A percentile compares a stretch with the other conserved stretches of the same genome.
phyloP scores from a whole-genome alignment of 2,888 invertebrate genomes.

The Spatulosminthurus flaviceps region DNA sequence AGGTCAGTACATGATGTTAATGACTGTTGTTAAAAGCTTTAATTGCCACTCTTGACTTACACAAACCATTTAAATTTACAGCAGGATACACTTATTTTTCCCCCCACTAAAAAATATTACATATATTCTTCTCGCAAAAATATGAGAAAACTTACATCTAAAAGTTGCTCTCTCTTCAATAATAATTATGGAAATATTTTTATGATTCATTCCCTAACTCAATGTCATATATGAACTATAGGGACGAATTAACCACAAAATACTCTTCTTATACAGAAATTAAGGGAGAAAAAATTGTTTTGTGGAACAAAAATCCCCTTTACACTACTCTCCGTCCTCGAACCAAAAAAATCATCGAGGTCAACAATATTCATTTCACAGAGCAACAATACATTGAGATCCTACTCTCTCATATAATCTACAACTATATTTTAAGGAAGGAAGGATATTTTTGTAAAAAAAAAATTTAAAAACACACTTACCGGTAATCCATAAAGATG shows the following conservation, averaged over 20 bases:
- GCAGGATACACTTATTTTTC: too few species aligned
- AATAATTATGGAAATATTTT: constrained; percentile 7
- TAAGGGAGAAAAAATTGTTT: neutral
- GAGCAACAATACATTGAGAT: too few species aligned
- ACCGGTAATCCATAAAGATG: constrained; percentile 58
- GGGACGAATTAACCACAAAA: neutral
- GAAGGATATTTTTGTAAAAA: too few species aligned
- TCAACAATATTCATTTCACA: neutral
- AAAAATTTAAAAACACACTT: constrained; percentile 44
- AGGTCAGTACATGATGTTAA: too few species aligned
- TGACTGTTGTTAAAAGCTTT: too few species aligned
- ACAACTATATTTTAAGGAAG: too few species aligned
- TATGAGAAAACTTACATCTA: neutral
- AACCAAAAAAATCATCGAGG: neutral
- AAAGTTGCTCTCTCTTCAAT: constrained; percentile 10
- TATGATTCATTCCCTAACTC: neutral
- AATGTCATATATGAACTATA: constrained; percentile 10
- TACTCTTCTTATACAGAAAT: neutral
- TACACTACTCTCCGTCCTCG: neutral
- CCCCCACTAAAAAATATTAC: too few species aligned
- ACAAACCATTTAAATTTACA: too few species aligned
- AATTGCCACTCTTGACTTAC: too few species aligned
- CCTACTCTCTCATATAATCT: too few species aligned
- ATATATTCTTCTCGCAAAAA: neutral
- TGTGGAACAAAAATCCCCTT: neutral